These are phyloP conservation scores for Panthera leo DNA, from an alignment of 2,113 vertebrate species.

Conservation along the genomic window DNA sequence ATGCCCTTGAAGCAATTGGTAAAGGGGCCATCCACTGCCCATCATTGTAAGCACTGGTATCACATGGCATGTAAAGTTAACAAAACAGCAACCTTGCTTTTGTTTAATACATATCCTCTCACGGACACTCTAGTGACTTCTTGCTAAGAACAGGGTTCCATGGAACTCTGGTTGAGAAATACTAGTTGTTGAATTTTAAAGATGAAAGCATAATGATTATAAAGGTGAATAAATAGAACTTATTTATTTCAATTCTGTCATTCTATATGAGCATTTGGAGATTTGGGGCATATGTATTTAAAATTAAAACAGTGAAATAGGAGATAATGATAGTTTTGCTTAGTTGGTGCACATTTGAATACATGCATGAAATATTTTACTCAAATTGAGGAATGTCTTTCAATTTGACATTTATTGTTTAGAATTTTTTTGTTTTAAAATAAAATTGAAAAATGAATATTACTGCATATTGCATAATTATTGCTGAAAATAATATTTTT, in stretches of 20 bases:
- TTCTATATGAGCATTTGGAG: background rate
- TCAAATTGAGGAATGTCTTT: background rate
- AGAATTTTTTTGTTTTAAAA: background rate
- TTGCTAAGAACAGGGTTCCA: background rate
- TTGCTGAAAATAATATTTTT: background rate
- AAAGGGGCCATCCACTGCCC: background rate
- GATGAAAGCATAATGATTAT: background rate
- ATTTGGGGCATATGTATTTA: background rate
- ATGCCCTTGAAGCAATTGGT: background rate
- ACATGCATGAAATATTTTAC: background rate
- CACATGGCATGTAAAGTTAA: background rate
- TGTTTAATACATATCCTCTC: background rate
- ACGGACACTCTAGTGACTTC: background rate
- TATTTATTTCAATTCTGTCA: background rate
- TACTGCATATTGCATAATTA: background rate
- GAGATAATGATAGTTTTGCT: background rate
- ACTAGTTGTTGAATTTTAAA: background rate
- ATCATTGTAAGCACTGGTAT: background rate
- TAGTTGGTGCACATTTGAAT: background rate
- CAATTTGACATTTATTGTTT: background rate
- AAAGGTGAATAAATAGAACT: background rate
- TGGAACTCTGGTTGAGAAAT: background rate
- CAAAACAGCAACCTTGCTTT: background rate
- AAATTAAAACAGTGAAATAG: background rate
- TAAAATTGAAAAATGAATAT: background rate